These are phyloP conservation scores for Gymnopithys bicolor DNA, from an alignment of 2,797 vertebrate genomes.

Conservation along the genomic window DNA sequence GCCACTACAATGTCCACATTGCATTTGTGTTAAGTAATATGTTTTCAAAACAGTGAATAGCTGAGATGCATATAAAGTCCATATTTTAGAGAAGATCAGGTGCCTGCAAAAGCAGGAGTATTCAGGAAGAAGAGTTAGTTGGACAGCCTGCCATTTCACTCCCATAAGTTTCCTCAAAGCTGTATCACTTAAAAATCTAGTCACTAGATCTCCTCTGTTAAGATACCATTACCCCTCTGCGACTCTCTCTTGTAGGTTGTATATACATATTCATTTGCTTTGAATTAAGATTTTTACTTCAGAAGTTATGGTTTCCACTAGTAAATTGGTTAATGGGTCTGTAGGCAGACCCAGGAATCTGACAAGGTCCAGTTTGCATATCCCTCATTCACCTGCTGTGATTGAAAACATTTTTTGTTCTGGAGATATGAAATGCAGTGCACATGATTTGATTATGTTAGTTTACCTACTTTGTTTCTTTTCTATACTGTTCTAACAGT, in stretches of 20 bases:
- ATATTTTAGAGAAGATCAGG: background rate
- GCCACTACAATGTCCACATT: background rate
- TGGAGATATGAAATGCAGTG: background rate
- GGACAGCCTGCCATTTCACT: background rate
- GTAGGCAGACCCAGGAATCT: background rate
- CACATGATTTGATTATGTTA: background rate
- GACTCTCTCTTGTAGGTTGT: background rate
- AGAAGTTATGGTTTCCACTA: background rate
- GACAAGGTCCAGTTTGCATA: background rate
- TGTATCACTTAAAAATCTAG: background rate
- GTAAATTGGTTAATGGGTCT: conserved; percentile 22
- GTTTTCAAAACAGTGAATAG: background rate
- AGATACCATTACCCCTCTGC: background rate
- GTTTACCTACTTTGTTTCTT: background rate
- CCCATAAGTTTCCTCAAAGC: background rate
- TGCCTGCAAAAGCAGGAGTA: background rate
- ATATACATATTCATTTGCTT: background rate
- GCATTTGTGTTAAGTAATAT: background rate
- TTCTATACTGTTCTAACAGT: background rate
- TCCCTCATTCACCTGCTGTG: background rate
- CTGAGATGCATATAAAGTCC: background rate
- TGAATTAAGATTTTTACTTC: conserved; percentile 5
- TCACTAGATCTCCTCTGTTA: background rate
- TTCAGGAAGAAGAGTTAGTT: background rate
- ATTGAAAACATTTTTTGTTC: background rate